These are phyloP conservation scores for Solenopsis fugax DNA, from an alignment of 1,140 invertebrate species.

Conservation along the genomic window DNA sequence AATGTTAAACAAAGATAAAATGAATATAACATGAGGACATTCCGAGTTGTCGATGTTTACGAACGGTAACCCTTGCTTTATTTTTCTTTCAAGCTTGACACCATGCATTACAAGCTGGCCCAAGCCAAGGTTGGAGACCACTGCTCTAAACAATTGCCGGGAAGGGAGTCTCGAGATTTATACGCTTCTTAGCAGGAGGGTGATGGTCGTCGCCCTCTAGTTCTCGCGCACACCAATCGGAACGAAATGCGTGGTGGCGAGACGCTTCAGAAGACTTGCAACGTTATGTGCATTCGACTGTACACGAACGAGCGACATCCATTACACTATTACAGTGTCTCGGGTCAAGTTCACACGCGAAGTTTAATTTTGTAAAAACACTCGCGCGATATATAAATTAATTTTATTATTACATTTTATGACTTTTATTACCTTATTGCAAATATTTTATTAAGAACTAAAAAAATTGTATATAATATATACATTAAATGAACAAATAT, in stretches of 20 bases:
- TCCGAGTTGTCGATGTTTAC: too few relatives aligned
- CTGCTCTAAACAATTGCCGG: slow-evolving; percentile 23
- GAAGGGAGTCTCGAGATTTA: slow-evolving; percentile 6
- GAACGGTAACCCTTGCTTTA: not conserved
- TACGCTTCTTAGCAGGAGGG: slow-evolving; percentile 34
- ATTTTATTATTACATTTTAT: not conserved
- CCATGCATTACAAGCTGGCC: not conserved
- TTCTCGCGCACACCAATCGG: slow-evolving; percentile 11
- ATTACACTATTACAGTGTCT: not conserved
- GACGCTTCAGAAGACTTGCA: slow-evolving; percentile 8
- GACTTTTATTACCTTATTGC: not conserved
- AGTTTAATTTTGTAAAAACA: not conserved
- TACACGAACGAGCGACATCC: slow-evolving; percentile 16
- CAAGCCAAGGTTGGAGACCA: not conserved
- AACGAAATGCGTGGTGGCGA: slow-evolving; percentile 1
- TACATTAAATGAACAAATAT: not conserved
- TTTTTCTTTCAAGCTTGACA: not conserved
- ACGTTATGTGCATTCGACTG: not conserved
- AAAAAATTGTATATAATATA: not conserved
- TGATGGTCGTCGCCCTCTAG: slow-evolving; percentile 42
- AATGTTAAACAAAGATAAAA: too few relatives aligned
- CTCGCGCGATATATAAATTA: not conserved
- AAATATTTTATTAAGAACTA: too few relatives aligned
- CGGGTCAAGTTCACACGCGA: not conserved
- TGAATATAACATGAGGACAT: too few relatives aligned